Conservation (phyloP, 2,113 vertebrate genomes). For the Climacteris rufus region DNA sequence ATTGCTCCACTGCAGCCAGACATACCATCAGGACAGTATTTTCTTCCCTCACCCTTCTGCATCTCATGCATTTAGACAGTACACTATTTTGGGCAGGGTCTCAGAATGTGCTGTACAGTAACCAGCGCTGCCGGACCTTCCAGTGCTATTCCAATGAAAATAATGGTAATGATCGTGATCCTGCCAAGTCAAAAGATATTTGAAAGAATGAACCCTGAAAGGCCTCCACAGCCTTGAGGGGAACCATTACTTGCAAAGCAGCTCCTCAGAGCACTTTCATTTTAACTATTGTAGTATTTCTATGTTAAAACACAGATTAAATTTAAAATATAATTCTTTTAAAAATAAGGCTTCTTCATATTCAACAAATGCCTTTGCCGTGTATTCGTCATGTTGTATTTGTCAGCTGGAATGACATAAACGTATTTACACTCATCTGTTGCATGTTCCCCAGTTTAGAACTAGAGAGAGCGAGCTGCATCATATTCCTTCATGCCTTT, state of each 20-base stretch:
- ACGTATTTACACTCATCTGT: background rate
- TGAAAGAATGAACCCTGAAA: constrained; percentile 8
- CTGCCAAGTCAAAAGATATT: constrained; percentile 1
- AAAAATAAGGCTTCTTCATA: background rate
- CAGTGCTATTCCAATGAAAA: background rate
- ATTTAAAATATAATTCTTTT: background rate
- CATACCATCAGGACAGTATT: background rate
- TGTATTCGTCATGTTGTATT: background rate
- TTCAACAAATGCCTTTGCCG: background rate
- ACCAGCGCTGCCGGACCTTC: background rate
- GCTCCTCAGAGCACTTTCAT: background rate
- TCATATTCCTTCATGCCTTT: constrained; percentile 1
- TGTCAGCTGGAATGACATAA: background rate
- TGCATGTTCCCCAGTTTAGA: background rate
- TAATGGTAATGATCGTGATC: background rate
- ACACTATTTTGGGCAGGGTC: background rate
- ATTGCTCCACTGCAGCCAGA: background rate
- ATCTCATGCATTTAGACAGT: background rate
- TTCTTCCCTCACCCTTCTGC: background rate
- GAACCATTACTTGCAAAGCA: background rate
- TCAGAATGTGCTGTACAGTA: background rate
- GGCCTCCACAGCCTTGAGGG: background rate
- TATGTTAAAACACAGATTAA: background rate
- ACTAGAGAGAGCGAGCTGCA: background rate
- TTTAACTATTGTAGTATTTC: background rate